Evolutionary conservation across 2,113 vertebrate genomes (phyloP), one percentile per base, ranked within the genome.

Genomic region (Catharus minimus): DNA sequence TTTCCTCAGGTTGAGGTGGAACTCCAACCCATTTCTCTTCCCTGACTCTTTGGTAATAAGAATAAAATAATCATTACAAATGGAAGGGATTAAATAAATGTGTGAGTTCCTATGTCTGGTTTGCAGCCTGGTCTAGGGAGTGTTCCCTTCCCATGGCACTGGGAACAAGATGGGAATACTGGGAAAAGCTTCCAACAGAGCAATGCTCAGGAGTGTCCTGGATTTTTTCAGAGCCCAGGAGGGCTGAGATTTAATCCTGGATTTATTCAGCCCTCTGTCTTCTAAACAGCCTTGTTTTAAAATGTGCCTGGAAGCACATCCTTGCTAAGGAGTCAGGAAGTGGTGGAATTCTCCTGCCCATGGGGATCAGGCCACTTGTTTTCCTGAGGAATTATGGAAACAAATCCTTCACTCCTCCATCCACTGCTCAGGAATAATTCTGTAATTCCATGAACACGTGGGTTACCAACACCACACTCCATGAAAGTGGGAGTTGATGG

Each of bases 371-470:
- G 86, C 22, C 36, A 2, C 27, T 88, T 55, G 46, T 87, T 75
- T 81, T 68, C 43, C 65, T 72, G 73, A 82, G 38, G 72, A 88
- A 47, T 64, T 75, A 46, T n/a, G 52, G 66, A 92, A 92, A 55
- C 43, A 65, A 47, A 64, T 84, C 69, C 85, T 92, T 92, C 75
- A 41, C 43, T 69, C 24, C 15, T 67, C 68, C 2, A 4, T 39
- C 53, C 24, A 33, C 61, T 77, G 47, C 22, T 49, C 79, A 81
- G 82, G 52, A 78, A 41, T 10, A 24, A 83, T 24, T 38, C 33
- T 6, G 2, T 43, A 71, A 55, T 21, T 67, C 93, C 82, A 60
- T 41, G 91, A 62, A 65, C 18, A 10, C 3, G 15, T 32, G 46
- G 79, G 13, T 56, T 58, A 43, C 81, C n/a, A 58, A 49, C 53